Evolutionary conservation across 1,140 invertebrate species (phyloP), one percentile per base, ranked within the genome.

Genomic region (Ditylenchus dipsaci): DNA sequence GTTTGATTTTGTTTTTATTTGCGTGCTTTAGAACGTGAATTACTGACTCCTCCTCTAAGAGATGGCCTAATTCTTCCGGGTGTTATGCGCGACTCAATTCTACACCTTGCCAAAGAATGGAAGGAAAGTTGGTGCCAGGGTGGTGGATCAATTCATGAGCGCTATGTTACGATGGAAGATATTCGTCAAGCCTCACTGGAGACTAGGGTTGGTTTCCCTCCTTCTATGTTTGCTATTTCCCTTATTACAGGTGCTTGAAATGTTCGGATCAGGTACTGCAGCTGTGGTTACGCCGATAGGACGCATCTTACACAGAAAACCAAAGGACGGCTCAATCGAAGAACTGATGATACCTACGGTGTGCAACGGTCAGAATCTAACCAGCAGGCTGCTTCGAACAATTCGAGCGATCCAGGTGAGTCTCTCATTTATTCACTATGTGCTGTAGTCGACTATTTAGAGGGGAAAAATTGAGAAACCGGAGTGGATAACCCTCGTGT

Each of bases 1-100:
- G 33, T 38, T 11, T 38, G 33, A 3, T 38, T 38, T 38, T n/a
- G n/a, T n/a, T 38, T 38, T 38, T 11, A 38, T 5, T 38, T 38
- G 33, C 3, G 11, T 67, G 67, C 77, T 79, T 56, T 82, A 95
- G 93, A 94, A 84, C 90, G 89, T 85, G 92, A 95, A 86, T 83
- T 98, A 72, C 86, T 92, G 11, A 97, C 95, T 21, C 92, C 94
- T 19, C 91, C 92, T n/a, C 83, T 97, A 38, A 77, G 85, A 71
- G 89, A 83, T 67, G 84, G 84, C 11, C 64, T 85, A 19, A 95
- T 95, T 76, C 85, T 98, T 72, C 95, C 95, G 21, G 95, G 95
- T 67, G 88, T 98, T 38, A 95, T 91, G 0, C 87, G 95, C 65
- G 88, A 89, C 72, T 93, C 91, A 33, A 89, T 97, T 65, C 79